phyloP scores from a whole-genome alignment of 2,113 vertebrate species.

The Zosterops lateralis region DNA sequence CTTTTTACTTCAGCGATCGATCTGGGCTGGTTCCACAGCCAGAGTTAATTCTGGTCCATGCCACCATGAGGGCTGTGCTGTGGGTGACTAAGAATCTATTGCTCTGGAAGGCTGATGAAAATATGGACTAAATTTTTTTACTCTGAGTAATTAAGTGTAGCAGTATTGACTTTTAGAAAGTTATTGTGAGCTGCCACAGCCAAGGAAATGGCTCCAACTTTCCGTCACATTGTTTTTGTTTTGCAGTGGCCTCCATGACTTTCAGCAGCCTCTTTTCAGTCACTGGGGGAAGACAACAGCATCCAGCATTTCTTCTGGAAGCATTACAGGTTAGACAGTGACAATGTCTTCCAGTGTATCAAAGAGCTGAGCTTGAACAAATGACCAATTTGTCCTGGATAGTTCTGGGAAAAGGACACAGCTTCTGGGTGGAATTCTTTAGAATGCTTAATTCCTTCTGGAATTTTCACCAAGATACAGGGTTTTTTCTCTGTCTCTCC shows the following conservation, averaged over 20 bases:
- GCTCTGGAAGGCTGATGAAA: slow-evolving; percentile 25
- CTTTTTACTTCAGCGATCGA: slow-evolving; percentile 35
- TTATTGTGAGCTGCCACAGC: not conserved
- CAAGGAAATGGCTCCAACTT: not conserved
- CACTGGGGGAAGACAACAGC: not conserved
- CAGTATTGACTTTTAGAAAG: slow-evolving; percentile 19
- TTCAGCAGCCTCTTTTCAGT: not conserved
- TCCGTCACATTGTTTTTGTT: not conserved
- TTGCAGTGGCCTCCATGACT: not conserved
- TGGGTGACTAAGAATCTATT: not conserved
- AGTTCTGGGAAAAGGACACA: not conserved
- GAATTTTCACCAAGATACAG: not conserved
- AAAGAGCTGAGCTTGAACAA: not conserved
- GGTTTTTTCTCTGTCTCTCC: not conserved
- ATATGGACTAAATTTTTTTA: not conserved
- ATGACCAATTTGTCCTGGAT: not conserved
- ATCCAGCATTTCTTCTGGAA: not conserved
- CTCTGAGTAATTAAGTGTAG: slow-evolving; percentile 1
- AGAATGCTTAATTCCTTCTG: not conserved
- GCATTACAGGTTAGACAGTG: not conserved
- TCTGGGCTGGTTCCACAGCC: slow-evolving; percentile 14
- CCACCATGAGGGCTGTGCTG: not conserved
- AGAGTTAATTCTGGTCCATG: slow-evolving; percentile 14
- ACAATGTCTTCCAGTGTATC: not conserved
- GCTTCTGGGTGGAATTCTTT: not conserved